Percentiles rank a stretch among this genome's conserved stretches.
phyloP scores from a whole-genome alignment of 2,797 vertebrate species.

The Cyclopterus lumpus region DNA sequence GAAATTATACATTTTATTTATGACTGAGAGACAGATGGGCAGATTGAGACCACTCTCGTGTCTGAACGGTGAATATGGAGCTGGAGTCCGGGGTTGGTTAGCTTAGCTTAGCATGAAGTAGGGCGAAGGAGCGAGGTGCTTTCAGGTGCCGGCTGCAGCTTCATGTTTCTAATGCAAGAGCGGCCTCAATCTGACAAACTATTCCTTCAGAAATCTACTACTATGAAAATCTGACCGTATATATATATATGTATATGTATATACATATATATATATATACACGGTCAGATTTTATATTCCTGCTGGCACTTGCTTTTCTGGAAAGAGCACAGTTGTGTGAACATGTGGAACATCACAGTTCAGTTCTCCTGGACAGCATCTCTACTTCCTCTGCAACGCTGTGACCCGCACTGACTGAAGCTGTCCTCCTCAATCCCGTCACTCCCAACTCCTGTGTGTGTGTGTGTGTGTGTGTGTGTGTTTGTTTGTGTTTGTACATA shows the following conservation, averaged over 20 bases:
- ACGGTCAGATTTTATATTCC: no score
- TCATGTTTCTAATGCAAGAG: no score
- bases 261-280: no score
- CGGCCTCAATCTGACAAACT: no score
- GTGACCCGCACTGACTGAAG: neutral
- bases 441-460: neutral
- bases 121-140: no score
- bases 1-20: neutral
- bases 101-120: neutral
- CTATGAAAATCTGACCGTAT: no score
- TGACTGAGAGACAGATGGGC: neutral
- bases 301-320: neutral
- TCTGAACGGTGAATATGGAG: neutral
- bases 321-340: neutral
- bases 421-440: conserved; percentile 28
- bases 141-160: neutral
- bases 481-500: conserved; percentile 13
- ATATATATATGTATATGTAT: no score
- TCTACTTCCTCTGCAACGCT: neutral
- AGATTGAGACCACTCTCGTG: neutral
- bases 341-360: neutral
- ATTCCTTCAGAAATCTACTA: no score
- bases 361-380: neutral
- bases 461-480: conserved; percentile 4
- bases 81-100: neutral